Percentiles rank a stretch among this genome's conserved stretches.
Conservation (phyloP, 2,888 invertebrate species). For the Heliothis peltigera region DNA sequence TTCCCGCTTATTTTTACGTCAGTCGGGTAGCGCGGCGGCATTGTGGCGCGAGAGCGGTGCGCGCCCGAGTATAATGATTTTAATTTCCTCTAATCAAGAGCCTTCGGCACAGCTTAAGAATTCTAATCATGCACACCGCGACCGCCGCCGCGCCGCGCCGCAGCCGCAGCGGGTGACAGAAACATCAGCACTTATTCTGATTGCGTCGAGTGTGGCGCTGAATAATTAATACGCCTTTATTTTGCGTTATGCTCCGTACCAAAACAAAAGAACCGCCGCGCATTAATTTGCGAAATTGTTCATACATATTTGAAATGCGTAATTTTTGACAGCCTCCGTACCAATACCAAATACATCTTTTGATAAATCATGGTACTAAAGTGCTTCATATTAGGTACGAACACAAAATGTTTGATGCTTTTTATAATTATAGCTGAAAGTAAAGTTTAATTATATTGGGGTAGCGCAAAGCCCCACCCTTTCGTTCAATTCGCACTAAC, state of each 20-base stretch:
- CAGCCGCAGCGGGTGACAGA: slow-evolving; percentile 84
- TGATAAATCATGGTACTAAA: slow-evolving; percentile 35
- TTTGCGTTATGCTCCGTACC: slow-evolving; percentile 79
- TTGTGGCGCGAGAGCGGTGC: slow-evolving; percentile 80
- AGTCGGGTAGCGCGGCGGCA: slow-evolving; percentile 80
- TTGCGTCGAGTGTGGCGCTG: slow-evolving; percentile 89
- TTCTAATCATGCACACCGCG: slow-evolving; percentile 88
- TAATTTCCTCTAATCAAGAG: slow-evolving; percentile 90
- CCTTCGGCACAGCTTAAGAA: slow-evolving; percentile 89
- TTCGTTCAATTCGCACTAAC: slow-evolving; percentile 85
- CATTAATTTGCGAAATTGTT: slow-evolving; percentile 82
- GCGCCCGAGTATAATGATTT: slow-evolving; percentile 89
- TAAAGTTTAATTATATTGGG: slow-evolving; percentile 84
- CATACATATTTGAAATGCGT: slow-evolving; percentile 63
- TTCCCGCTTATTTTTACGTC: slow-evolving; percentile 88
- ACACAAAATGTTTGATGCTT: slow-evolving; percentile 58
- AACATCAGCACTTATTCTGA: slow-evolving; percentile 90
- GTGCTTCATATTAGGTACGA: slow-evolving; percentile 42
- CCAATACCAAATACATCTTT: slow-evolving; percentile 39
- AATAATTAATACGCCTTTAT: slow-evolving; percentile 90
- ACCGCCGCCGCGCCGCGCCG: slow-evolving; percentile 59
- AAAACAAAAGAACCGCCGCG: slow-evolving; percentile 82
- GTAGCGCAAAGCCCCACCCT: slow-evolving; percentile 77
- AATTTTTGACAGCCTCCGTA: slow-evolving; percentile 60
- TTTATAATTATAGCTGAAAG: slow-evolving; percentile 69